Evolutionary conservation across 92 coral and sea anemone genomes (phyloP).

Genomic region (Anthopleura xanthogrammica): DNA sequence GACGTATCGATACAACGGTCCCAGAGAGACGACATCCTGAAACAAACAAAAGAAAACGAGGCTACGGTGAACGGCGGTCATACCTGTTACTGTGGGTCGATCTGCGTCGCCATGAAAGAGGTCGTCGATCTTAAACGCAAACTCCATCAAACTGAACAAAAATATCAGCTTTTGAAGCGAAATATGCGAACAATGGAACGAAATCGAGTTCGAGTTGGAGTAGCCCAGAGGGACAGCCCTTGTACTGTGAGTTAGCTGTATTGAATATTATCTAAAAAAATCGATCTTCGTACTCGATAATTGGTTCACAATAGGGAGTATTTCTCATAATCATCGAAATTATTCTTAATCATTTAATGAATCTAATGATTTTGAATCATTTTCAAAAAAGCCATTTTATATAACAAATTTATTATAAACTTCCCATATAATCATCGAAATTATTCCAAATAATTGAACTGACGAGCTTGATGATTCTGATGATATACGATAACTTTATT

Average conservation of each 20-base stretch:
- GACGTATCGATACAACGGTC: slow-evolving; percentile 60
- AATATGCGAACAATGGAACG: slow-evolving; percentile 67
- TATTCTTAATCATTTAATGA: too few relatives aligned
- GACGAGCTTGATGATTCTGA: too few relatives aligned
- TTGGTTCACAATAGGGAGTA: too few relatives aligned
- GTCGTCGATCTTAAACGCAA: slow-evolving; percentile 81
- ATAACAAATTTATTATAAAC: too few relatives aligned
- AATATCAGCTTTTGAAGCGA: slow-evolving; percentile 67
- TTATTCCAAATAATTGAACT: too few relatives aligned
- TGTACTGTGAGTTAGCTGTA: slow-evolving; percentile 62
- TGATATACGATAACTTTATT: background rate
- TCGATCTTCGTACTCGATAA: too few relatives aligned
- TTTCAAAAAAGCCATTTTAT: too few relatives aligned
- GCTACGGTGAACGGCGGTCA: slow-evolving; percentile 41
- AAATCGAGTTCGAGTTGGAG: slow-evolving; percentile 73
- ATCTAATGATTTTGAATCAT: too few relatives aligned
- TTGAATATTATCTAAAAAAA: too few relatives aligned
- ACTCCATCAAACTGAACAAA: slow-evolving; percentile 84
- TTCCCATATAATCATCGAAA: too few relatives aligned
- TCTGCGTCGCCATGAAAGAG: slow-evolving; percentile 98
- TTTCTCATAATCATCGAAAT: too few relatives aligned
- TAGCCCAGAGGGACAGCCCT: slow-evolving; percentile 88
- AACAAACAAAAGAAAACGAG: slow-evolving; percentile 30
- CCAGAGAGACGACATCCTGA: slow-evolving; percentile 34
- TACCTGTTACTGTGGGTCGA: slow-evolving; percentile 85